Percentiles rank a stretch among this genome's conserved stretches.
Conservation (phyloP, 1,140 invertebrate genomes). For the Trypoxylus dichotomus region DNA sequence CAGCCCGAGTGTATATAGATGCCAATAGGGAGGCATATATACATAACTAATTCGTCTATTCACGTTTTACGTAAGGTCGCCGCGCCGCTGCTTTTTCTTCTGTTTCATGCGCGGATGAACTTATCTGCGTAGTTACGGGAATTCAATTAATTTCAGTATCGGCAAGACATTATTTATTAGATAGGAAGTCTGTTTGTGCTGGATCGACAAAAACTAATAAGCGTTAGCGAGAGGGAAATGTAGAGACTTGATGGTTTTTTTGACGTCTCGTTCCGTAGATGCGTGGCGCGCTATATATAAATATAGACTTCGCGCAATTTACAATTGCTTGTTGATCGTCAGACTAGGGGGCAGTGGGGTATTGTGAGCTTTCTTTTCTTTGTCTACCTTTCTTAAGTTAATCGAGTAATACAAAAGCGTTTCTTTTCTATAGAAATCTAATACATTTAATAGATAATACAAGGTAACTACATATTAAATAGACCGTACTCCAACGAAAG, state of each 20-base stretch:
- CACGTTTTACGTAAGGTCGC: background rate
- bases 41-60: constrained; percentile 3
- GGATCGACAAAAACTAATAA: background rate
- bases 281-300: no score
- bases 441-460: no score
- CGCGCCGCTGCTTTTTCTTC: background rate
- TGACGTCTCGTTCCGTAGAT: no score
- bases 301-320: no score
- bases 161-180: background rate
- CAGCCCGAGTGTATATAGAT: background rate
- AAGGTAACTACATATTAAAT: no score
- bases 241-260: background rate
- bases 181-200: background rate
- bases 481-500: no score
- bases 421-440: no score
- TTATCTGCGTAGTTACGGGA: background rate
- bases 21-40: background rate
- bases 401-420: no score
- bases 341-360: no score
- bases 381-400: no score
- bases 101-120: background rate
- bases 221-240: background rate
- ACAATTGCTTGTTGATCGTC: no score
- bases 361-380: no score
- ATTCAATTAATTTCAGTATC: background rate